Percentiles rank a stretch among this genome's conserved stretches.
Evolutionary conservation across 2,113 vertebrate genomes (phyloP).

Genomic region (Arvicanthis niloticus): DNA sequence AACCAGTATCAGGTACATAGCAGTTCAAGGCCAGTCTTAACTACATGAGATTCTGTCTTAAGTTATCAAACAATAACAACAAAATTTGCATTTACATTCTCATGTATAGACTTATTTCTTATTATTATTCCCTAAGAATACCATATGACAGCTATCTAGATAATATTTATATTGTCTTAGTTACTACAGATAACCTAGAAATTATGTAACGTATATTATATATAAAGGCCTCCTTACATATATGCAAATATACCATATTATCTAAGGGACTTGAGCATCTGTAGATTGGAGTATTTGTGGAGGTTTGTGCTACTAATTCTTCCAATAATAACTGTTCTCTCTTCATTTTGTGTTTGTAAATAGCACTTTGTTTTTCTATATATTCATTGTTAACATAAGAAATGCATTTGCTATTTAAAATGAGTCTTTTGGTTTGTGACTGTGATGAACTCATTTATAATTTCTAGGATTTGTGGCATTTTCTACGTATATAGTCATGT

Average conservation of each 20-base stretch:
- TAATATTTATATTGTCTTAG: neutral
- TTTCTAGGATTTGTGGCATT: slow-evolving; percentile 28
- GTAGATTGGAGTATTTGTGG: neutral
- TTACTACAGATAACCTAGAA: neutral
- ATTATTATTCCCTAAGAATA: neutral
- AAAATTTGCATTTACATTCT: neutral
- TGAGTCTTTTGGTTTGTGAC: neutral
- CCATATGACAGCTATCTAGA: neutral
- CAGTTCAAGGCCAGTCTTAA: neutral
- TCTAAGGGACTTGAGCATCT: neutral
- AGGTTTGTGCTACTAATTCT: neutral
- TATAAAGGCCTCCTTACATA: neutral
- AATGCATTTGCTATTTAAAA: slow-evolving; percentile 20
- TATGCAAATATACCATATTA: neutral
- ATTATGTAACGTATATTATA: neutral
- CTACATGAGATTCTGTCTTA: neutral
- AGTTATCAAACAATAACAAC: neutral
- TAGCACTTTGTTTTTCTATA: neutral
- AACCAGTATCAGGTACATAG: neutral
- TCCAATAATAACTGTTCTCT: neutral
- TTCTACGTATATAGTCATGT: neutral
- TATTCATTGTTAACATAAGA: slow-evolving; percentile 21
- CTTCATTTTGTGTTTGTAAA: slow-evolving; percentile 38
- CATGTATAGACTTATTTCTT: neutral
- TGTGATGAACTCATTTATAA: slow-evolving; percentile 23